Percentiles rank a stretch among this genome's conserved stretches.
Evolutionary conservation across 2,888 invertebrate species (phyloP).

Genomic region (Andrena bicolor): DNA sequence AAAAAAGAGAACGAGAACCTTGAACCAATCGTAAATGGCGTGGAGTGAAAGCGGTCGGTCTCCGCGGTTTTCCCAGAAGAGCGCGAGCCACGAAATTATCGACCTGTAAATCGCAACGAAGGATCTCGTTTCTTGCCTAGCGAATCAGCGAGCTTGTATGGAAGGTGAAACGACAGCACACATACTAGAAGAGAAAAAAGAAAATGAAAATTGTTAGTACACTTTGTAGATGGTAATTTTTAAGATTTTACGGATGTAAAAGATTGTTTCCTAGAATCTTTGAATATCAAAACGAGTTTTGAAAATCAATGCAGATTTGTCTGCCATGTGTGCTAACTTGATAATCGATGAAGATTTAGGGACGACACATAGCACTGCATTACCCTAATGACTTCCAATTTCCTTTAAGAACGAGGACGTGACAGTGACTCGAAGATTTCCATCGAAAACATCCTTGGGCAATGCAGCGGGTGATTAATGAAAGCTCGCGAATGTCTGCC

Average conservation of each 20-base stretch:
- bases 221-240: background rate
- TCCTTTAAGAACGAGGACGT: conserved; percentile 11
- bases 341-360: conserved; percentile 8
- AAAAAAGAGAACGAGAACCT: conserved; percentile 73
- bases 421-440: conserved; percentile 16
- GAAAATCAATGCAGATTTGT: background rate
- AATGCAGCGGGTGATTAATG: conserved; percentile 32
- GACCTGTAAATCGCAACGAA: conserved; percentile 72
- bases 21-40: conserved; percentile 78
- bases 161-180: background rate
- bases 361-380: conserved; percentile 17
- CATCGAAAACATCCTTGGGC: conserved; percentile 36
- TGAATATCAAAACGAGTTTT: background rate
- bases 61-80: conserved; percentile 79
- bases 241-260: background rate
- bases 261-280: background rate
- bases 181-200: background rate
- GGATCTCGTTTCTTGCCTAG: conserved; percentile 64
- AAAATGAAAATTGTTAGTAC: background rate
- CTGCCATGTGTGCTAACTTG: background rate
- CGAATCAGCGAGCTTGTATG: conserved; percentile 32
- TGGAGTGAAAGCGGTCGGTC: conserved; percentile 78
- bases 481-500: background rate
- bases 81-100: conserved; percentile 73
- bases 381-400: conserved; percentile 34